phyloP scores from a whole-genome alignment of 2,113 vertebrate genomes.

The Zeus faber region DNA sequence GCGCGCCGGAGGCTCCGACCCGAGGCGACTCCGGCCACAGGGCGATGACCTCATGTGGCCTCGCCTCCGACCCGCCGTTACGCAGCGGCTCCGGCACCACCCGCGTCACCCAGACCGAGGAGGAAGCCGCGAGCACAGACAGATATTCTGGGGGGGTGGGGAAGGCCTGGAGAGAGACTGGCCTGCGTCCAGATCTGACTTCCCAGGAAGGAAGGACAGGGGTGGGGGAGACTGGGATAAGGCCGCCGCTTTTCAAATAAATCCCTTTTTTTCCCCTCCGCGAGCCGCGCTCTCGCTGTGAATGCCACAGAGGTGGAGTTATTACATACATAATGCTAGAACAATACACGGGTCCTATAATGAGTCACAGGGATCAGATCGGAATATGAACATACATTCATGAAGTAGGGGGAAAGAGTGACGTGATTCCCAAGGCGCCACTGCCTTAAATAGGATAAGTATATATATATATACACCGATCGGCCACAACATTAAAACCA shows the following conservation, averaged over 20 bases:
- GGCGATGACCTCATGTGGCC: no score
- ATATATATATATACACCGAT: no score
- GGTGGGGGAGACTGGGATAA: constrained; percentile 65
- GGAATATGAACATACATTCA: constrained; percentile 13
- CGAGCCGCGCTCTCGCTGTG: constrained; percentile 43
- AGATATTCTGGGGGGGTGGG: constrained; percentile 44
- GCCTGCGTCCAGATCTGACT: constrained; percentile 59
- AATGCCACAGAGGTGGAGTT: constrained; percentile 58
- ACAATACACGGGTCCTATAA: constrained; percentile 51
- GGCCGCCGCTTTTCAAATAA: constrained; percentile 47
- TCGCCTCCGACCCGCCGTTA: constrained; percentile 35
- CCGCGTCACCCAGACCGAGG: constrained; percentile 29
- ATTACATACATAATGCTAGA: constrained; percentile 37
- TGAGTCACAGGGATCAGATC: constrained; percentile 27
- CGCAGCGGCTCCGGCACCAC: constrained; percentile 41
- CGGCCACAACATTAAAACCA: no score
- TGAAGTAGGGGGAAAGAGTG: constrained; percentile 27
- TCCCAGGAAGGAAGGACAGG: constrained; percentile 69
- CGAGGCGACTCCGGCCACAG: no score
- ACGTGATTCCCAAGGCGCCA: not conserved
- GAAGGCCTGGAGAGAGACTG: constrained; percentile 44
- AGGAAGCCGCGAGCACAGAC: constrained; percentile 61
- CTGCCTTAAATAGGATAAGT: no score
- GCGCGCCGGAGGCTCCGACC: constrained; percentile 9
- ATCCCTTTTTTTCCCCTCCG: constrained; percentile 44